Conservation (phyloP, 92 coral and sea anemone species). For the Nematostella vectensis region DNA sequence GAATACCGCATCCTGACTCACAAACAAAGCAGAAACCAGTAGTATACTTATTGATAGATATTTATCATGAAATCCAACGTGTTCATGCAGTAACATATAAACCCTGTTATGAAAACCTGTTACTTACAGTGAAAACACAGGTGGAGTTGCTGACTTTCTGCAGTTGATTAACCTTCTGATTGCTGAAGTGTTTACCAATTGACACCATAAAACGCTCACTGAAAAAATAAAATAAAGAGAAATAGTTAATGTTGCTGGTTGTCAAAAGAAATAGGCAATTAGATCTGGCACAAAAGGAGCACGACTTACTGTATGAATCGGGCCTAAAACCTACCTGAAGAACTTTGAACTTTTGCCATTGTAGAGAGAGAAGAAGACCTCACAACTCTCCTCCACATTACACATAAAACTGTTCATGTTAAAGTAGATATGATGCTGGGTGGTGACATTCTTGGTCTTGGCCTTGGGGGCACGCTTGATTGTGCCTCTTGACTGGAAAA, state of each 20-base stretch:
- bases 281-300: no score
- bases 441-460: conserved; percentile 39
- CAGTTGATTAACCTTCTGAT: conserved; percentile 54
- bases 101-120: no score
- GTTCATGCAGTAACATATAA: no score
- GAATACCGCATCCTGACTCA: no score
- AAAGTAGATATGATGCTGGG: conserved; percentile 61
- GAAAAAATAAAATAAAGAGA: conserved; percentile 2
- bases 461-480: conserved; percentile 41
- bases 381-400: conserved; percentile 75
- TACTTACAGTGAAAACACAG: conserved; percentile 71
- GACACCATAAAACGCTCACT: conserved; percentile 87
- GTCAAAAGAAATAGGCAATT: no score
- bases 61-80: no score
- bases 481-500: conserved; percentile 70
- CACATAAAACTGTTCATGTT: conserved; percentile 62
- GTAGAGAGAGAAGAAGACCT: conserved; percentile 82
- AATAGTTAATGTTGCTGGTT: no score
- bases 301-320: no score
- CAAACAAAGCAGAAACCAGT: no score
- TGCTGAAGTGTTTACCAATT: conserved; percentile 60
- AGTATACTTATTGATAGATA: no score
- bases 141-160: conserved; percentile 57
- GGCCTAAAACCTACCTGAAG: no score
- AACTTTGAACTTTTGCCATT: conserved; percentile 66